Conservation (phyloP, 2,113 vertebrate genomes). For the Quiscalus mexicanus region DNA sequence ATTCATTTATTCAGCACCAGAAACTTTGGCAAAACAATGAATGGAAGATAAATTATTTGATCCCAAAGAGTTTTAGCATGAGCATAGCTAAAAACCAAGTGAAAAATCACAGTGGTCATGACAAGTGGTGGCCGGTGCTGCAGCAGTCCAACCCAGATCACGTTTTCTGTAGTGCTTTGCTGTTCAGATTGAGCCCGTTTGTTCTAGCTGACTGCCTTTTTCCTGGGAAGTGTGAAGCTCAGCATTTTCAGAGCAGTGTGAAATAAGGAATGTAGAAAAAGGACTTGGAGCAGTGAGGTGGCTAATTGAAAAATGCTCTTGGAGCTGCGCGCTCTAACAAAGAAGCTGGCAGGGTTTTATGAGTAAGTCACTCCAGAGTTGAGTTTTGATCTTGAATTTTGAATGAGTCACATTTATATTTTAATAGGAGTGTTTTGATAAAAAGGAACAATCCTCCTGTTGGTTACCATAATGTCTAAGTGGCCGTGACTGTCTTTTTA, state of each 20-base stretch:
- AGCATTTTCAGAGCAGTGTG: conserved; percentile 67
- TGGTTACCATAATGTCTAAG: conserved; percentile 3
- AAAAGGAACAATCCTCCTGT: neutral
- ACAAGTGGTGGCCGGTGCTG: neutral
- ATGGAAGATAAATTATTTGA: neutral
- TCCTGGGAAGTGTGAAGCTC: conserved; percentile 64
- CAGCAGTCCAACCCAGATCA: conserved; percentile 8
- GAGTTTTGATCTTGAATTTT: conserved; percentile 49
- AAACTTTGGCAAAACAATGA: neutral
- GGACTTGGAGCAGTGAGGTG: conserved; percentile 62
- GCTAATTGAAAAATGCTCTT: conserved; percentile 66
- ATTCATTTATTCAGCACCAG: conserved; percentile 3
- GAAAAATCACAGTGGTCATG: neutral
- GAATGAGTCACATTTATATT: conserved; percentile 27
- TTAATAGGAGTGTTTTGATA: neutral
- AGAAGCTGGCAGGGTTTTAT: conserved; percentile 29
- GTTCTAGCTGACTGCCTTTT: conserved; percentile 65
- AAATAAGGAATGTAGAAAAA: conserved; percentile 60
- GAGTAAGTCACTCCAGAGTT: conserved; percentile 26
- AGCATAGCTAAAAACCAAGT: neutral
- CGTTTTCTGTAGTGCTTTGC: neutral
- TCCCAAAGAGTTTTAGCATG: neutral
- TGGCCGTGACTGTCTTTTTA: neutral
- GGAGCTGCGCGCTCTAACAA: conserved; percentile 38
- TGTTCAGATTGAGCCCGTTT: conserved; percentile 33